phyloP scores from a whole-genome alignment of 2,797 vertebrate genomes.

The Chiroxiphia lanceolata region DNA sequence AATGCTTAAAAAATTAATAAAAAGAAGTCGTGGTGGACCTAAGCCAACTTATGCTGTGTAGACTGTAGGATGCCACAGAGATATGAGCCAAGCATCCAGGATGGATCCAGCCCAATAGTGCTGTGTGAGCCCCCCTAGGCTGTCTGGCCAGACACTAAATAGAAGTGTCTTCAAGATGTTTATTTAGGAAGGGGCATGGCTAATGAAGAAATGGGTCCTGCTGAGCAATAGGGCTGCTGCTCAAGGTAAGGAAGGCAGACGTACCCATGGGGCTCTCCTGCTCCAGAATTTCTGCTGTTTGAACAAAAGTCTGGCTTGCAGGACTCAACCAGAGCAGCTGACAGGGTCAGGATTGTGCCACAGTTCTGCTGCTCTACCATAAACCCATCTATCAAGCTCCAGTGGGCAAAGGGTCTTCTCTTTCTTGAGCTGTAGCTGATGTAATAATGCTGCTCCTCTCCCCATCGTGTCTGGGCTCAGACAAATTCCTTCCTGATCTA shows the following conservation, averaged over 20 bases:
- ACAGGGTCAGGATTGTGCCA: neutral
- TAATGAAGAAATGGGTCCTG: neutral
- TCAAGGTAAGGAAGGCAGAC: neutral
- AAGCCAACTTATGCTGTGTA: neutral
- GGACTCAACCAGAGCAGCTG: neutral
- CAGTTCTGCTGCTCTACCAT: neutral
- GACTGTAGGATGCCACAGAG: neutral
- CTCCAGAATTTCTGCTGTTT: neutral
- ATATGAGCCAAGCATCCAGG: neutral
- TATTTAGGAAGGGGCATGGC: neutral
- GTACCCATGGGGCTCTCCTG: neutral
- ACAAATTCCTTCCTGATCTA: neutral
- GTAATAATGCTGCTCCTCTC: neutral
- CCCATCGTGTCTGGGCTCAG: neutral
- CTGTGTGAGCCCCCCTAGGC: neutral
- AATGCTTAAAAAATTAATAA: neutral
- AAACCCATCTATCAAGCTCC: neutral
- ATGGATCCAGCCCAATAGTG: neutral
- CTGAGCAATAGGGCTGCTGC: neutral
- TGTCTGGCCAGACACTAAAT: neutral
- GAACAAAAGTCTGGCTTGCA: neutral
- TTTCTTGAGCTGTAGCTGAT: rapidly evolving
- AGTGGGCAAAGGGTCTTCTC: neutral
- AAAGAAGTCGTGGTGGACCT: neutral
- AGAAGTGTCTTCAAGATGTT: neutral